phyloP scores from a whole-genome alignment of 1,140 invertebrate genomes.

The Littorina saxatilis region DNA sequence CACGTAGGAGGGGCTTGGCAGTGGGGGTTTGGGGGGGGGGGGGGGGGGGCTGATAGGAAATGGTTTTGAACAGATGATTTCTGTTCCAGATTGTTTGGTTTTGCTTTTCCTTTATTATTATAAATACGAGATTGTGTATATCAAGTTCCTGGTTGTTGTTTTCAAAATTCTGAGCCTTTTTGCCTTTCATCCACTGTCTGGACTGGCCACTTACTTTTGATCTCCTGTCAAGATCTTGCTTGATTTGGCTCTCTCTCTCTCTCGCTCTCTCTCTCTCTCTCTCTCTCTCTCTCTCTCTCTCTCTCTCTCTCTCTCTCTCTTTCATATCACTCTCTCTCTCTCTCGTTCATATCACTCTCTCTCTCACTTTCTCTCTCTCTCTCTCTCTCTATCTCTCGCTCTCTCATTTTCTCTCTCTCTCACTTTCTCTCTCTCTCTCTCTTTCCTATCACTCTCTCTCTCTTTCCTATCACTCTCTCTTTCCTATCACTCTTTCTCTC shows the following conservation, averaged over 20 bases:
- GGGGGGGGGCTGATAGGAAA: too few relatives aligned
- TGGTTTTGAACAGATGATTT: too few relatives aligned
- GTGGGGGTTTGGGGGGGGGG: too few relatives aligned
- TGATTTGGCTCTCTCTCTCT: neutral
- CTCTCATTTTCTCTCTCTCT: neutral
- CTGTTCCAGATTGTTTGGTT: too few relatives aligned
- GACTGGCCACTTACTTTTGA: too few relatives aligned
- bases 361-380: neutral
- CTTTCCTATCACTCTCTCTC: neutral
- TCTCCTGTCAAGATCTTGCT: neutral
- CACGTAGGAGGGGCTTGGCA: too few relatives aligned
- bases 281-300: neutral
- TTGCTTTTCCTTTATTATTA: too few relatives aligned
- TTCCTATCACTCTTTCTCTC: neutral
- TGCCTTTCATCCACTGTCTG: too few relatives aligned
- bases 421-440: neutral
- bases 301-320: constrained; percentile 1
- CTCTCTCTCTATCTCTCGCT: neutral
- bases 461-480: constrained; percentile 4
- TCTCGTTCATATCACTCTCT: neutral
- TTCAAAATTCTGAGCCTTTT: too few relatives aligned
- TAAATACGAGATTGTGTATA: too few relatives aligned
- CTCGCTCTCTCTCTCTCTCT: neutral
- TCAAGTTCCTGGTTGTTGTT: too few relatives aligned
- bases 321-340: too few relatives aligned